Evolutionary conservation across 2,113 vertebrate genomes (phyloP).

Genomic region (Typhlomys cinereus): DNA sequence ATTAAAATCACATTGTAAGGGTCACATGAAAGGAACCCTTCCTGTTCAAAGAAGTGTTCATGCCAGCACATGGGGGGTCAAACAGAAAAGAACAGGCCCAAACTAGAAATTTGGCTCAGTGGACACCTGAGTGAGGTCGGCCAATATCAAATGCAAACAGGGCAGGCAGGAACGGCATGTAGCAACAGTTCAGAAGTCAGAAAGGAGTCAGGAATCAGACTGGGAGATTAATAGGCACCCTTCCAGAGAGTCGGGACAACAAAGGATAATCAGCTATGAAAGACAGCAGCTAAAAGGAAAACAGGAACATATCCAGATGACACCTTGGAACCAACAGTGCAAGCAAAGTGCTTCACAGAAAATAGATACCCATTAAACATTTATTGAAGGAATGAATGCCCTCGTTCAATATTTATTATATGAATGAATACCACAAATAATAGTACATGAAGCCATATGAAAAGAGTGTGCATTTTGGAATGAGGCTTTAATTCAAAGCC

Average conservation of each 20-base stretch:
- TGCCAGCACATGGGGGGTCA: background rate
- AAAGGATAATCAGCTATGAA: background rate
- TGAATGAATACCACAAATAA: background rate
- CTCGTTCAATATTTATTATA: background rate
- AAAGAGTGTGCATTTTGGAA: background rate
- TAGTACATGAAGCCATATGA: background rate
- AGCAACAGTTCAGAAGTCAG: constrained; percentile 23
- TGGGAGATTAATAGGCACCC: background rate
- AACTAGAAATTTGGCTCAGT: constrained; percentile 1
- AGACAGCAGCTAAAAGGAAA: background rate
- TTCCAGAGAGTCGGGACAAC: background rate
- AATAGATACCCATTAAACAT: background rate
- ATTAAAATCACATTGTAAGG: constrained; percentile 20
- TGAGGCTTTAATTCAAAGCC: background rate
- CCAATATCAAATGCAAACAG: background rate
- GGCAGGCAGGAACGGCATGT: background rate
- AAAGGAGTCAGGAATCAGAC: background rate
- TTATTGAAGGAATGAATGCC: background rate
- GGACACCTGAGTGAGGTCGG: background rate
- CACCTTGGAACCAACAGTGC: background rate
- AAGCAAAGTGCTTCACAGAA: background rate
- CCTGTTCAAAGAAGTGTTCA: background rate
- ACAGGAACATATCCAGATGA: background rate
- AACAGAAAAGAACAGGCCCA: background rate
- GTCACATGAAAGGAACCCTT: background rate